These are phyloP conservation scores for Pteromalus puparum DNA, from an alignment of 1,140 invertebrate species.

Conservation along the genomic window DNA sequence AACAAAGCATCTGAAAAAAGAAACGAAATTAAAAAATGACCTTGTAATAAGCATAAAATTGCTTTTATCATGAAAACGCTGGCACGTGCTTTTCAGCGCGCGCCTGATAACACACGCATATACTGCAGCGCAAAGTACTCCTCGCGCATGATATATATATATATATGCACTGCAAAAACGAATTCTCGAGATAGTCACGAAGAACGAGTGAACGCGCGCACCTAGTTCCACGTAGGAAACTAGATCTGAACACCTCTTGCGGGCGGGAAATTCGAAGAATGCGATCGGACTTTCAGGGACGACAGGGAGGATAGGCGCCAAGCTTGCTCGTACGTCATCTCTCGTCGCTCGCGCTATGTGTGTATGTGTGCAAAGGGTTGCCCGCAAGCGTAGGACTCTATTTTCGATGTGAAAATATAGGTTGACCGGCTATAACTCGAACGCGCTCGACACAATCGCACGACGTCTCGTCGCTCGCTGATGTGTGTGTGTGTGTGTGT, in stretches of 20 bases:
- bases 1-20: neutral
- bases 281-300: constrained; percentile 9
- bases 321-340: neutral
- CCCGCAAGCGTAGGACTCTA: constrained; percentile 26
- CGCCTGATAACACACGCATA: neutral
- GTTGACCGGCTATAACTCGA: constrained; percentile 38
- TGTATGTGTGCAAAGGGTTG: neutral
- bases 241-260: neutral
- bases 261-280: constrained; percentile 21
- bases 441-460: neutral
- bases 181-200: neutral
- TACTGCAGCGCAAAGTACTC: neutral
- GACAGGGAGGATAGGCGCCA: neutral
- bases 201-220: neutral
- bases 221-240: neutral
- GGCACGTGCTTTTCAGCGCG: neutral
- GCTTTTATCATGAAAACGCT: neutral
- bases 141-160: neutral
- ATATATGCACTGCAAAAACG: neutral
- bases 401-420: constrained; percentile 47
- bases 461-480: neutral
- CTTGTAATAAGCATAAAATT: neutral
- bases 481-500: too few species aligned
- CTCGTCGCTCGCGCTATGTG: neutral
- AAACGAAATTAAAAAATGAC: neutral